These are phyloP conservation scores for Drosophila paulistorum DNA, from an alignment of 1,140 invertebrate species.

Conservation along the genomic window DNA sequence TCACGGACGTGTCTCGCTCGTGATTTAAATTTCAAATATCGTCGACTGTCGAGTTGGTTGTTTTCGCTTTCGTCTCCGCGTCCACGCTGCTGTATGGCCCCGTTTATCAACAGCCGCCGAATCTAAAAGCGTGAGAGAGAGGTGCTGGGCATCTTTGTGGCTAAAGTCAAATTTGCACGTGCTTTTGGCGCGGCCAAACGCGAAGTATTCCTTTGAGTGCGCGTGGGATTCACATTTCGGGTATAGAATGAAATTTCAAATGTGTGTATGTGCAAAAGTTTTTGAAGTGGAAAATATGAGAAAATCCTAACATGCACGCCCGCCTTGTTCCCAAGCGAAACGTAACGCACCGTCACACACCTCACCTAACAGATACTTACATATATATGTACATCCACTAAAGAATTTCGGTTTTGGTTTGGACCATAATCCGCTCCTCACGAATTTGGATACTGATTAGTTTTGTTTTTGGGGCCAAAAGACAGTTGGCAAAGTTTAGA, in stretches of 20 bases:
- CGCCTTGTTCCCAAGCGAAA: background rate
- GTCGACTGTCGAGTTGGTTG: slow-evolving; percentile 6
- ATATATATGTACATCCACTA: background rate
- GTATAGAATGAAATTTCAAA: slow-evolving; percentile 38
- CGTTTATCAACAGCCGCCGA: slow-evolving; percentile 8
- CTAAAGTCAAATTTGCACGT: slow-evolving; percentile 49
- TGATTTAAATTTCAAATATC: slow-evolving; percentile 5
- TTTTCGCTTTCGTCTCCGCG: slow-evolving; percentile 18
- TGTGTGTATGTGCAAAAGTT: slow-evolving; percentile 34
- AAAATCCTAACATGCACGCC: background rate
- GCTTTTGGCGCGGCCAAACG: slow-evolving; percentile 36
- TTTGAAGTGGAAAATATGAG: slow-evolving; percentile 6
- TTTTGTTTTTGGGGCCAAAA: slow-evolving; percentile 3
- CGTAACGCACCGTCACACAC: background rate
- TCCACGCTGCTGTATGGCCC: background rate
- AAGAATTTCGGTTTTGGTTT: background rate
- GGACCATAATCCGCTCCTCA: background rate
- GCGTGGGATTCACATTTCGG: slow-evolving; percentile 41
- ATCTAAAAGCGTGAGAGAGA: slow-evolving; percentile 11
- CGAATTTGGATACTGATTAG: slow-evolving; percentile 8
- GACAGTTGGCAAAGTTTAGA: background rate
- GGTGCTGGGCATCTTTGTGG: slow-evolving; percentile 12
- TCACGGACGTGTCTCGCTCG: slow-evolving; percentile 45
- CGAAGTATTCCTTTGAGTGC: slow-evolving; percentile 49
- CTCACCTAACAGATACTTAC: too few species aligned